Evolutionary conservation across 1,140 invertebrate genomes (phyloP).

Genomic region (Hydropsyche tenuis): DNA sequence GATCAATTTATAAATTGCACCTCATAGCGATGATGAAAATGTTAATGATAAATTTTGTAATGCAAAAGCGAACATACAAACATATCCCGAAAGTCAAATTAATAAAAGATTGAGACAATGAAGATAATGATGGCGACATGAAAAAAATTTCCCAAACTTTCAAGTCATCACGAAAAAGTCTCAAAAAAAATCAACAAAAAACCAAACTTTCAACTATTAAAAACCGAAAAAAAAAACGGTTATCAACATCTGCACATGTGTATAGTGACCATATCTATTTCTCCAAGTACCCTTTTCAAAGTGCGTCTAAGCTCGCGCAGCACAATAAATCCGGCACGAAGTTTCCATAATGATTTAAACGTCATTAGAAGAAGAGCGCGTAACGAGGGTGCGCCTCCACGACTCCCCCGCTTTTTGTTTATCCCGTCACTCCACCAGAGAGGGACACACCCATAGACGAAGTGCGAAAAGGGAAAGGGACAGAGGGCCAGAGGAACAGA

Average conservation of each 20-base stretch:
- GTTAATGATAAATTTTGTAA: no score
- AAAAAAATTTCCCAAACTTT: no score
- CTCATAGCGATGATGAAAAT: no score
- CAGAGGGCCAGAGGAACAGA: not conserved
- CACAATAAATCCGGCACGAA: conserved; percentile 38
- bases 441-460: not conserved
- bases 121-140: no score
- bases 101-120: no score
- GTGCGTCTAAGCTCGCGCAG: conserved; percentile 31
- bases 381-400: conserved; percentile 47
- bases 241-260: not conserved
- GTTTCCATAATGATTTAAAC: conserved; percentile 50
- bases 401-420: conserved; percentile 50
- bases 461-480: not conserved
- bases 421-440: conserved; percentile 25
- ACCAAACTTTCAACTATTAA: no score
- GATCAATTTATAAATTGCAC: no score
- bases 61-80: no score
- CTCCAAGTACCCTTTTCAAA: conserved; percentile 48
- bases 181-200: no score
- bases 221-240: not conserved
- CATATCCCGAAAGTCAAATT: no score
- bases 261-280: conserved; percentile 19
- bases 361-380: conserved; percentile 50
- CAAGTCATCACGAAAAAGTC: no score